Base-by-base conservation (phyloP, 2,888 invertebrate genomes). In the Arrhopalites spinosus region DNA sequence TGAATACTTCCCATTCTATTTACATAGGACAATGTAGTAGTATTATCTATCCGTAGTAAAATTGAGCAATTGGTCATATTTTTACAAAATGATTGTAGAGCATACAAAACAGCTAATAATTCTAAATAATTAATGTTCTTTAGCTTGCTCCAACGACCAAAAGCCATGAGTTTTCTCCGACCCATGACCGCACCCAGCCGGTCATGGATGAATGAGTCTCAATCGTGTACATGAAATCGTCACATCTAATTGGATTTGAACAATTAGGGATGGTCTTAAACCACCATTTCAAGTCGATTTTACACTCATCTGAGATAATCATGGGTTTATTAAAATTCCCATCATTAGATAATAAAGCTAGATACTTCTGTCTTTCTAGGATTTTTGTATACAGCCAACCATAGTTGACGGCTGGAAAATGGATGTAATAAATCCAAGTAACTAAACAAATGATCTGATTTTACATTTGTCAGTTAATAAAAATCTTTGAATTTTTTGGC, bases 21-120 rank as follows among this genome's bases (percentile, higher is more conserved):
- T 20, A 78, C 66, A 23, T 78, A 78, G 0, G 74, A 29, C 2
- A 78, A 36, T 0, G 73, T 70, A 5, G 77, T 77, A 13, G 76
- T 78, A 20, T 77, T 78, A 27, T 78, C 78, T 20, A 61, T 27
- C 43, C 77, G 8, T 1, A 72, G 25, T 23, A 72, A 23, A 17
- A 72, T 72, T 13, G n/a, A 25, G 5, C 8, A 61, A 29, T 53
- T 30, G 2, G 1, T 20, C 8, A 29, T 20, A n/a, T 53, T 15
- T n/a, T 29, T 66, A 5, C 17, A 25, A 13, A 76, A 70, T 2
- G 63, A 67, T 43, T 27, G 1, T 11, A 76, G 25, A 23, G 29
- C 45, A 63, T 71, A 64, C 27, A 36, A 66, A 2, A 74, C 67
- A 1, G 76, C 78, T 15, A 68, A n/a, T 20, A 78, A 15, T 59